Percentiles rank a stretch among this genome's conserved stretches.
Conservation (phyloP, 2,113 vertebrate genomes). For the Rhabdomys dilectus region DNA sequence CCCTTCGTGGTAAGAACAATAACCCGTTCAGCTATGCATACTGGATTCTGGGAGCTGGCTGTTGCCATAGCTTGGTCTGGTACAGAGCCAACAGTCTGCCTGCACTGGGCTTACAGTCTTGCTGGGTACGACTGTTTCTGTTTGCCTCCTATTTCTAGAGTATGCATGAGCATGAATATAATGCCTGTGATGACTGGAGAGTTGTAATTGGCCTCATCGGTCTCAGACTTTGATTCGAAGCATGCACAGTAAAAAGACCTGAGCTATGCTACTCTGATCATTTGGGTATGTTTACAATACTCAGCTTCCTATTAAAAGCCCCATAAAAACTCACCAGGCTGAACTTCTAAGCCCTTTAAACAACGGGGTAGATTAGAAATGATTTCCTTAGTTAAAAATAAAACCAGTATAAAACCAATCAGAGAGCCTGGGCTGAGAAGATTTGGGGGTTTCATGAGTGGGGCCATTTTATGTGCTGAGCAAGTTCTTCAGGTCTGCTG, state of each 20-base stretch:
- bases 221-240: slow-evolving; percentile 35
- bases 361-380: slow-evolving; percentile 50
- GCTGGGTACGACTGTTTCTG: background rate
- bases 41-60: background rate
- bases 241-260: slow-evolving; percentile 21
- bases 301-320: slow-evolving; percentile 51
- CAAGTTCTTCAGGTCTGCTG: background rate
- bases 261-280: slow-evolving; percentile 30
- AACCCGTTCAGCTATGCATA: background rate
- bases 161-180: background rate
- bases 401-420: background rate
- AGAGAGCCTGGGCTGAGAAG: slow-evolving; percentile 26
- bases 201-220: background rate
- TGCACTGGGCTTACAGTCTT: background rate
- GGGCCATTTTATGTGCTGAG: background rate
- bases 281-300: slow-evolving; percentile 63
- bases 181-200: background rate
- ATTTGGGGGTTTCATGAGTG: too few relatives aligned
- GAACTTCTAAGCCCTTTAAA: slow-evolving; percentile 66
- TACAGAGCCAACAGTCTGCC: background rate
- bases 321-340: slow-evolving; percentile 66
- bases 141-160: background rate
- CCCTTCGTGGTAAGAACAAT: background rate
- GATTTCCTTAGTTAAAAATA: slow-evolving; percentile 73
- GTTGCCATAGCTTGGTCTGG: rapidly evolving